These are phyloP conservation scores for Phaethon lepturus DNA, from an alignment of 2,113 vertebrate genomes.

Conservation along the genomic window DNA sequence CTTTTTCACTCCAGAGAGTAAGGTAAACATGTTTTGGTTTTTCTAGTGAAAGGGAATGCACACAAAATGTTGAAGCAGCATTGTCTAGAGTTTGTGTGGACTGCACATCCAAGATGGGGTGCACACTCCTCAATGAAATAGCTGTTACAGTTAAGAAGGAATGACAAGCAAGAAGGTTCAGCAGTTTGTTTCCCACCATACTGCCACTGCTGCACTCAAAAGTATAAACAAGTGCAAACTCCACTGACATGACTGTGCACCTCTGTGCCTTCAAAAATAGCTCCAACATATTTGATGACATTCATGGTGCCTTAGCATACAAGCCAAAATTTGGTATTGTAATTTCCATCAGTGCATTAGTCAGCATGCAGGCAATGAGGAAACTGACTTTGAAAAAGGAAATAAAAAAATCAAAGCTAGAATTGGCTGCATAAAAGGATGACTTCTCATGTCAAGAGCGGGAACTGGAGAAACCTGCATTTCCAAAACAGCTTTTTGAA, in stretches of 20 bases:
- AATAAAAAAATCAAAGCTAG: background rate
- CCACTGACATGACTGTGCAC: background rate
- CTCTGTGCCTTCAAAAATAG: background rate
- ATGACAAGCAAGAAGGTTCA: background rate
- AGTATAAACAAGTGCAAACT: background rate
- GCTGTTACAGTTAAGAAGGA: background rate
- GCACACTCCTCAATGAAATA: background rate
- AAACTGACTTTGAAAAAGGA: background rate
- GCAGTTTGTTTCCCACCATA: background rate
- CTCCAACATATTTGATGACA: background rate
- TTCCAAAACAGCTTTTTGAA: constrained; percentile 50
- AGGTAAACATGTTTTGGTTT: background rate
- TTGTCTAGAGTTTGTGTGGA: background rate
- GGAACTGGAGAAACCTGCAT: constrained; percentile 66
- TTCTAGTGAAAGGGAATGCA: background rate
- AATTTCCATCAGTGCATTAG: background rate
- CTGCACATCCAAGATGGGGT: background rate
- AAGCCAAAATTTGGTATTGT: background rate
- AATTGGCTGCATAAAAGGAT: background rate
- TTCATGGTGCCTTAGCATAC: background rate
- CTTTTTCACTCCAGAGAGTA: background rate
- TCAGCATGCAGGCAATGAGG: background rate
- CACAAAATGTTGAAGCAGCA: background rate
- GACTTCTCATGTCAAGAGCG: background rate
- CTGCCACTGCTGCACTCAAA: background rate